phyloP scores from a whole-genome alignment of 2,797 vertebrate genomes.

The Triplophysa bombifrons region DNA sequence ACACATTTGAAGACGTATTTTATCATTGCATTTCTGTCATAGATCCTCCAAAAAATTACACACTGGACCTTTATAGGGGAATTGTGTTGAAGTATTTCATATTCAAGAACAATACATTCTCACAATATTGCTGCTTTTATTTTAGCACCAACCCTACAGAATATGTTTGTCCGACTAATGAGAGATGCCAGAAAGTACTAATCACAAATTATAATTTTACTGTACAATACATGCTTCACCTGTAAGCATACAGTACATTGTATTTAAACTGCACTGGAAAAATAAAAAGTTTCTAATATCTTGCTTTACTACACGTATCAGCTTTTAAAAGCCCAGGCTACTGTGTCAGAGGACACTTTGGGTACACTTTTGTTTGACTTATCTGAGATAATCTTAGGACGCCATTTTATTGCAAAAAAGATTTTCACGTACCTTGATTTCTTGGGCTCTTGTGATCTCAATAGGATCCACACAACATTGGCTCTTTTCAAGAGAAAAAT shows the following conservation, averaged over 20 bases:
- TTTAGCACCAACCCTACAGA: background rate
- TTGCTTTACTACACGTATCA: background rate
- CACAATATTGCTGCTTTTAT: background rate
- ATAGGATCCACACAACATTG: background rate
- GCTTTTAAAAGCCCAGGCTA: background rate
- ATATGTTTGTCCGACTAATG: background rate
- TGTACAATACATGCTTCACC: too few species aligned
- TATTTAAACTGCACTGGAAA: too few species aligned
- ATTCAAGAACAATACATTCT: background rate
- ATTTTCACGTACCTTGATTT: slow-evolving; percentile 24
- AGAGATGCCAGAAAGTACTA: too few species aligned
- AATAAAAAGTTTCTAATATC: too few species aligned
- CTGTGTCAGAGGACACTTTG: background rate
- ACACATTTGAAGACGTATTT: too few species aligned
- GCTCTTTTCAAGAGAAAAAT: slow-evolving; percentile 19
- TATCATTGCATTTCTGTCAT: too few species aligned
- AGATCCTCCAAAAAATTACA: too few species aligned
- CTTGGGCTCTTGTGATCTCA: slow-evolving; percentile 2
- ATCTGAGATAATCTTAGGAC: slow-evolving; percentile 6
- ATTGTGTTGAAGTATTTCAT: background rate
- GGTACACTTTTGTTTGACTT: background rate
- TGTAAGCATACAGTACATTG: too few species aligned
- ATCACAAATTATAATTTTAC: too few species aligned
- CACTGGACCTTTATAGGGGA: background rate
- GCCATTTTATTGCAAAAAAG: slow-evolving; percentile 5